Base-by-base conservation (phyloP, 2,797 vertebrate genomes). In the Myotis myotis region DNA sequence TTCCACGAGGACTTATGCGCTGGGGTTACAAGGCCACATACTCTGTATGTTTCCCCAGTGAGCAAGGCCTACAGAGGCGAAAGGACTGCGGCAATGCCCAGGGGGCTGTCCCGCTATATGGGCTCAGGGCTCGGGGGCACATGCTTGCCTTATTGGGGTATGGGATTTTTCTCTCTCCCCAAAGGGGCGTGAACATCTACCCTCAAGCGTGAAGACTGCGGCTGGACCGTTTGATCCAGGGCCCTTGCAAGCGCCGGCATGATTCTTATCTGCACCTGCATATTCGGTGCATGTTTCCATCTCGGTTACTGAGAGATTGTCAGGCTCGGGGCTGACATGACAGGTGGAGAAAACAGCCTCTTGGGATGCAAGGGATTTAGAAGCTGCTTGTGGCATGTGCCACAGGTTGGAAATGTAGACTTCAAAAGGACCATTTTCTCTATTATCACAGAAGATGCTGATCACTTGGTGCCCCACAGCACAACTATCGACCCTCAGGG, bases 11-110 rank as follows among this genome's bases (percentile, higher is more conserved):
- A 88, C 85, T 93, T 81, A 78, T 66, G 80, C 23, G 33, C 16
- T 25, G 71, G 68, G 96, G 96, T 96, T 55, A 94, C 80, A 80
- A 96, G 94, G 96, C 49, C 96, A 95, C 96, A 96, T 90, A 70
- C 82, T 90, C 90, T 78, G 91, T 93, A 25, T 3, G 28, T 93
- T 95, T 97, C 96, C 94, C 94, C 80, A 87, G 95, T 68, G 92
- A 96, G 84, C 82, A 22, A 57, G 92, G 87, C 78, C 23, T 5
- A 7, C 41, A 74, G 57, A 91, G 80, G 93, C 60, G 3, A 33
- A 92, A 83, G 75, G 53, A n/a, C 68, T 83, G n/a, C 68, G 64
- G 33, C 7, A 3, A 93, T 93, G 82, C 53, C 87, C 74, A 57
- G 71, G 74, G 85, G 78, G n/a, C 44, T 41, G 57, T 60, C 78